These are phyloP conservation scores for Eurypyga helias DNA, from an alignment of 2,113 vertebrate genomes.

Conservation along the genomic window DNA sequence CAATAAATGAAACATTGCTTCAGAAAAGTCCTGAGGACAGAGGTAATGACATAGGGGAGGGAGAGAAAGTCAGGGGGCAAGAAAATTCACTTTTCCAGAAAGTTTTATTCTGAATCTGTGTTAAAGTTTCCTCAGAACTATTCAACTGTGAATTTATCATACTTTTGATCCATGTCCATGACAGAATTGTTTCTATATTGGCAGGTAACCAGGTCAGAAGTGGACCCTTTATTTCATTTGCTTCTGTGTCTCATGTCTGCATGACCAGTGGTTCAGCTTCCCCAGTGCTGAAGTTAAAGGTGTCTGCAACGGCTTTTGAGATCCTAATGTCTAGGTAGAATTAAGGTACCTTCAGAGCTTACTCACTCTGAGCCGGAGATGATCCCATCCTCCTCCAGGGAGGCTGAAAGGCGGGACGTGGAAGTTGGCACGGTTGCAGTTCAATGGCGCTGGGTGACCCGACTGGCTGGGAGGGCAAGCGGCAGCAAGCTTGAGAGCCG, in stretches of 20 bases:
- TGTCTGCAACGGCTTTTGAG: neutral
- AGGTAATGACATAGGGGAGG: neutral
- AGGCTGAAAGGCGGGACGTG: neutral
- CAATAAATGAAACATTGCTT: neutral
- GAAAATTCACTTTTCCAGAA: neutral
- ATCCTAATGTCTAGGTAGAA: neutral
- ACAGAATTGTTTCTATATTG: neutral
- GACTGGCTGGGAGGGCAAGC: neutral
- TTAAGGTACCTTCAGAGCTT: neutral
- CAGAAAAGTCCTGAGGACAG: neutral
- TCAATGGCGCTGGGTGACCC: neutral
- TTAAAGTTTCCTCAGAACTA: neutral
- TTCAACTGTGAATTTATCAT: neutral
- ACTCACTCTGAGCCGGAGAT: neutral
- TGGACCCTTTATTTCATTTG: neutral
- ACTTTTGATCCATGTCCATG: neutral
- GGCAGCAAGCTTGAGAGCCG: neutral
- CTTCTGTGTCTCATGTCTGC: neutral
- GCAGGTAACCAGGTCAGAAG: neutral
- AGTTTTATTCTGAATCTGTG: neutral
- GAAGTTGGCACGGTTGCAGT: accelerated
- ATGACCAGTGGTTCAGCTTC: neutral
- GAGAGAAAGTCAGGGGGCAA: neutral
- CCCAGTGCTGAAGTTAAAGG: neutral
- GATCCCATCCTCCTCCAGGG: neutral